These are phyloP conservation scores for Drosophila kanekoi DNA, from an alignment of 2,888 invertebrate genomes.

Conservation along the genomic window DNA sequence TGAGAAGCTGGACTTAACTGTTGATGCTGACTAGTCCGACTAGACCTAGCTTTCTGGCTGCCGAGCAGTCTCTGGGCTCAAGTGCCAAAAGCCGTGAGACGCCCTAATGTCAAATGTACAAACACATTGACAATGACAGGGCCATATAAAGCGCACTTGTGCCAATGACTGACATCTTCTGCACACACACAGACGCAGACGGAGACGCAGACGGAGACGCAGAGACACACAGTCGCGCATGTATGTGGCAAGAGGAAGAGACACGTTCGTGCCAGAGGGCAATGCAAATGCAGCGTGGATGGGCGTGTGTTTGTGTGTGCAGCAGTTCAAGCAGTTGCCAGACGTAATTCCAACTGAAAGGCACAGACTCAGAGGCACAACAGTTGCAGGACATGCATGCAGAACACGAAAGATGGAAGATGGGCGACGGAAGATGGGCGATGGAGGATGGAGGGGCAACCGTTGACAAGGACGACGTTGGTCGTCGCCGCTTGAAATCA, in stretches of 20 bases:
- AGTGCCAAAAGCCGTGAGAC: slow-evolving; percentile 32
- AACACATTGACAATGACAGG: slow-evolving; percentile 52
- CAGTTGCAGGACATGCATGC: slow-evolving; percentile 36
- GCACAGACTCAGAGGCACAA: slow-evolving; percentile 8
- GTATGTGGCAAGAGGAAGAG: slow-evolving; percentile 16
- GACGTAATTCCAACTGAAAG: slow-evolving; percentile 56
- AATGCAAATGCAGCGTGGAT: slow-evolving; percentile 61
- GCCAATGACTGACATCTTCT: slow-evolving; percentile 73
- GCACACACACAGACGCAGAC: no score
- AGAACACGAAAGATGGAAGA: slow-evolving; percentile 17
- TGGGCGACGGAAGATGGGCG: no score
- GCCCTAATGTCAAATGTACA: slow-evolving; percentile 50
- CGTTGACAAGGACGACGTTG: slow-evolving; percentile 42
- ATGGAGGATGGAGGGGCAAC: slow-evolving; percentile 42
- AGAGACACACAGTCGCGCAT: no score
- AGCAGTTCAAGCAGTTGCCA: slow-evolving; percentile 58
- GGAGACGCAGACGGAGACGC: no score
- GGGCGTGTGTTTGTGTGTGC: slow-evolving; percentile 1
- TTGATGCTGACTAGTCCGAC: no score
- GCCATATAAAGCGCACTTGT: slow-evolving; percentile 66
- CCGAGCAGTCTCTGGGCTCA: background rate
- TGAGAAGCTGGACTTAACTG: no score
- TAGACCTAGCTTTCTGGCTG: no score
- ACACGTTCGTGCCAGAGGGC: slow-evolving; percentile 49
- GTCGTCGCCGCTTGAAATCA: slow-evolving; percentile 61